These are phyloP conservation scores for Ellobius talpinus DNA, from an alignment of 2,113 vertebrate species.

Conservation along the genomic window DNA sequence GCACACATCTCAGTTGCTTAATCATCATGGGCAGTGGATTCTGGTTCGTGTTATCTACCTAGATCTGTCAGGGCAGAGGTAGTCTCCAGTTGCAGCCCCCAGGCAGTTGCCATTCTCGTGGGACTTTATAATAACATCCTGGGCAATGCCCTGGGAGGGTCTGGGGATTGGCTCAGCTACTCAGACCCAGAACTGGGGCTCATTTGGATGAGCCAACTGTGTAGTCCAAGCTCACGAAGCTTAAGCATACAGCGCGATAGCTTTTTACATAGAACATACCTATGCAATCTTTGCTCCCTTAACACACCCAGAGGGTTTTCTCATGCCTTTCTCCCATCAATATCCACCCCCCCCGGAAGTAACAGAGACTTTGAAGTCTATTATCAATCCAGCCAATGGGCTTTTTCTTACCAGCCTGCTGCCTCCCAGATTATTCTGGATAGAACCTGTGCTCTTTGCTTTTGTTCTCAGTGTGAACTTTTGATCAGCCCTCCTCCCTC, in stretches of 20 bases:
- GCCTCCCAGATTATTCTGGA: background rate
- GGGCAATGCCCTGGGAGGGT: background rate
- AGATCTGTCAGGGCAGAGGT: conserved; percentile 2
- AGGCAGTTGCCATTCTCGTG: background rate
- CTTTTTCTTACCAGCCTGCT: background rate
- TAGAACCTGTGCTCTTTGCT: background rate
- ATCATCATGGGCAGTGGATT: background rate
- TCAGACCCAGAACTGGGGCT: background rate
- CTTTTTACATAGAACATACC: background rate
- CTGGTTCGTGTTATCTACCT: background rate
- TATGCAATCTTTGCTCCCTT: background rate
- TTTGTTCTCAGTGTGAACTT: background rate
- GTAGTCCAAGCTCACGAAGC: background rate
- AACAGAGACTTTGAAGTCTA: background rate
- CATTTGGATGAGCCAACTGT: background rate
- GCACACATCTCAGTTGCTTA: conserved; percentile 16
- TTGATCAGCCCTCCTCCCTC: background rate
- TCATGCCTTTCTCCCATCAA: background rate
- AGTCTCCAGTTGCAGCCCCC: background rate
- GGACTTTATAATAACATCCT: conserved; percentile 2
- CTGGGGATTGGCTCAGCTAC: background rate
- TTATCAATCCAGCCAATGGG: background rate
- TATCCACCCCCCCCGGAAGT: background rate
- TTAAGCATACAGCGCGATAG: background rate
- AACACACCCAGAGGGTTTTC: background rate